Base-by-base conservation (phyloP, 2,113 vertebrate genomes). In the Lampris incognitus region DNA sequence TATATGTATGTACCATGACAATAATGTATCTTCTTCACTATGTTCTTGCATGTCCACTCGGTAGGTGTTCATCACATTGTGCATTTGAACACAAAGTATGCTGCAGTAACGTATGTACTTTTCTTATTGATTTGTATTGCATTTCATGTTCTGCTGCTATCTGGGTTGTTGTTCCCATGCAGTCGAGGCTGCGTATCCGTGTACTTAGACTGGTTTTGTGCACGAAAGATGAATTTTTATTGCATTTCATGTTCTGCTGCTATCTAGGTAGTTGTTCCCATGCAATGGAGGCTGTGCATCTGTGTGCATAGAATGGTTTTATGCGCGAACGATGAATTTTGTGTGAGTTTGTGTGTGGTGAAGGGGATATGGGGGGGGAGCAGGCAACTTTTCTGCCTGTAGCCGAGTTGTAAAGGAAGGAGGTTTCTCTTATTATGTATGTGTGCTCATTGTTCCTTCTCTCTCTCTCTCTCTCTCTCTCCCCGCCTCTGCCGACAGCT, bases 391-490 rank as follows among this genome's bases (percentile, higher is more conserved):
- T 36, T 69, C 75, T 5, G 57, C 83, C 72, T 88, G 81, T 83
- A 85, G 88, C 87, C 85, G 86, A 55, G 63, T 80, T n/a, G 9
- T 84, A 77, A 85, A 85, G 72, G 73, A 82, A 36, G 51, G 49
- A 63, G 80, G 74, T 82, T 77, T 85, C 82, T 82, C 72, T 60
- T 64, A 24, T 60, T 64, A 24, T 24, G 24, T 24, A 24, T 76
- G 69, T 61, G 1, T 60, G 77, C 76, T 91, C 79, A 81, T 90
- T 88, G 86, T 84, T 85, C 24, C 24, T 24, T 24, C 24, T 24
- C 24, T 24, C 24, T 24, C 24, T 24, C 24, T 24, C 24, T 24
- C 24, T 24, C 24, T 24, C 24, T 24, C 24, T 24, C 24, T 24
- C 24, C 24, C 24, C 41, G 72, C 75, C 72, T 72, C 40, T 24